A percentile compares a stretch with the other conserved stretches of the same genome.
These are phyloP conservation scores for Camptogramma bilineatum DNA, from an alignment of 2,888 invertebrate genomes.

Conservation along the genomic window DNA sequence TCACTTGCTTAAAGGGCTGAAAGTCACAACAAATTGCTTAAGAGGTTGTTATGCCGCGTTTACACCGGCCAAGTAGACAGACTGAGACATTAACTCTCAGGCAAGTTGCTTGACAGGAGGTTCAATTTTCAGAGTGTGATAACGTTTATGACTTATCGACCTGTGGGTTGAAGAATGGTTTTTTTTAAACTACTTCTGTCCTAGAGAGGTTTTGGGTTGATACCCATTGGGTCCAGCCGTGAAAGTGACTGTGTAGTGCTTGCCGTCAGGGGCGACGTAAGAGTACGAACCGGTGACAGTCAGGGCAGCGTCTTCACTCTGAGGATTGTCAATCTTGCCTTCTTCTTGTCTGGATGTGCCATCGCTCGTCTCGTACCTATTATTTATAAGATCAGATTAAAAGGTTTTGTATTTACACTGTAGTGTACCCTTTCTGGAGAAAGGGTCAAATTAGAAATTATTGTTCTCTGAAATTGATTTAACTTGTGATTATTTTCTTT, in stretches of 20 bases:
- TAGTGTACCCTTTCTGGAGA: too few relatives aligned
- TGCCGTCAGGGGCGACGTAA: slow-evolving; percentile 88
- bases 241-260: slow-evolving; percentile 87
- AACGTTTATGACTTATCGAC: slow-evolving; percentile 3
- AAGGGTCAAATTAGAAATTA: too few relatives aligned
- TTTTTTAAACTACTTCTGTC: slow-evolving; percentile 61
- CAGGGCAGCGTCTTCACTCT: slow-evolving; percentile 87
- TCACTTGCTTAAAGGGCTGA: neutral
- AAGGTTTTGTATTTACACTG: neutral
- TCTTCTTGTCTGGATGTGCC: slow-evolving; percentile 88
- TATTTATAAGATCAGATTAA: neutral
- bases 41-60: neutral
- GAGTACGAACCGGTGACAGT: slow-evolving; percentile 87
- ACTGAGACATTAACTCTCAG: neutral
- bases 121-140: neutral
- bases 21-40: neutral
- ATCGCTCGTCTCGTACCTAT: slow-evolving; percentile 88
- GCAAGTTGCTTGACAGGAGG: neutral
- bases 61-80: neutral
- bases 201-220: slow-evolving; percentile 83
- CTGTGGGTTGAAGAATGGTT: slow-evolving; percentile 1
- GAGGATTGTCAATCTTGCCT: slow-evolving; percentile 87
- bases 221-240: slow-evolving; percentile 87
- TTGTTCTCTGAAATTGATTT: too few relatives aligned
- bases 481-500: too few relatives aligned